A percentile compares a stretch with the other conserved stretches of the same genome.
phyloP scores from a whole-genome alignment of 2,888 invertebrate species.

The Heterodera filipjevi region DNA sequence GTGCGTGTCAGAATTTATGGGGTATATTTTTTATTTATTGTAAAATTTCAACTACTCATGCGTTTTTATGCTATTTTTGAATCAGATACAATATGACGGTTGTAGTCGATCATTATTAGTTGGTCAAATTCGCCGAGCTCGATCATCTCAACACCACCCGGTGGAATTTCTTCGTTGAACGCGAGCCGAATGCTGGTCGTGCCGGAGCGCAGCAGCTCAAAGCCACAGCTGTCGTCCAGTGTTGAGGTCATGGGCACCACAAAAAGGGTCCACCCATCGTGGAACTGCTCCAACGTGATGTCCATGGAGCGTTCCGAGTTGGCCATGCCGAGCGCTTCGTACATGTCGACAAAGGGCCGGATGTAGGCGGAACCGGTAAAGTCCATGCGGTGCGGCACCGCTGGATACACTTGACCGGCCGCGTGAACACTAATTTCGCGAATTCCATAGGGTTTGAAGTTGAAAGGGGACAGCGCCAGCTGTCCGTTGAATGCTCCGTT shows the following conservation, averaged over 20 bases:
- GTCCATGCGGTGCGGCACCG: conserved; percentile 29
- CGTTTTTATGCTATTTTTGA: background rate
- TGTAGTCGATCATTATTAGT: conserved; percentile 33
- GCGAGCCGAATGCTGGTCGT: conserved; percentile 24
- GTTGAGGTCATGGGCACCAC: conserved; percentile 35
- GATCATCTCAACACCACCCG: conserved; percentile 29
- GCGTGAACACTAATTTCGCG: too few relatives aligned
- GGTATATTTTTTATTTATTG: too few relatives aligned
- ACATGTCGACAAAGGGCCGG: conserved; percentile 33
- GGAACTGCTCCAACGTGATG: conserved; percentile 25
- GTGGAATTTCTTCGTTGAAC: conserved; percentile 27
- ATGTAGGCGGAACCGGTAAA: conserved; percentile 17
- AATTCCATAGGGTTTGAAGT: too few relatives aligned
- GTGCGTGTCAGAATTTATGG: too few relatives aligned
- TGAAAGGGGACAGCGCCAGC: too few relatives aligned
- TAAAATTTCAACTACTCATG: too few relatives aligned
- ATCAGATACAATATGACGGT: conserved; percentile 29
- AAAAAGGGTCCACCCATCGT: conserved; percentile 29
- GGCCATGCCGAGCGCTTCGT: conserved; percentile 23
- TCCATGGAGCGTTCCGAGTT: conserved; percentile 17
- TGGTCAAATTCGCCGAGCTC: conserved; percentile 39
- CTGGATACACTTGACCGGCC: conserved; percentile 30
- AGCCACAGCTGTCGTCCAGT: conserved; percentile 35
- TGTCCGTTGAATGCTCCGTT: too few relatives aligned
- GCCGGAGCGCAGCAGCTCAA: conserved; percentile 31